Percentiles rank a stretch among this genome's conserved stretches.
Evolutionary conservation across 2,797 vertebrate species (phyloP).

Genomic region (Todus mexicanus): DNA sequence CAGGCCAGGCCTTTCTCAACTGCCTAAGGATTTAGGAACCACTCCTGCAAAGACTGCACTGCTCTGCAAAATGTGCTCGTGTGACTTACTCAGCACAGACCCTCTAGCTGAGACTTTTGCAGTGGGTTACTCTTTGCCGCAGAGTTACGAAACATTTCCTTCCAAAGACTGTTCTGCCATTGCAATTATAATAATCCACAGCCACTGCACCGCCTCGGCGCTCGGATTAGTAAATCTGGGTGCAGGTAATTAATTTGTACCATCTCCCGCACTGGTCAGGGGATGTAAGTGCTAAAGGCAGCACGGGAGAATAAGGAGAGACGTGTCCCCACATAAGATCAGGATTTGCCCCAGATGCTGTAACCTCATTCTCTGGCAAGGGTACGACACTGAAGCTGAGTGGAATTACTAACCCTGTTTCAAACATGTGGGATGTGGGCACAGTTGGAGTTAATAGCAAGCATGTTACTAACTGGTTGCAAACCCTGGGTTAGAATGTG

Average conservation of each 20-base stretch:
- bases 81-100: not conserved
- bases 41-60: not conserved
- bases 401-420: not conserved
- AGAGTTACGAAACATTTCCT: not conserved
- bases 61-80: rapidly evolving
- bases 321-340: rapidly evolving
- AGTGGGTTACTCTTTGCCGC: not conserved
- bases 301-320: not conserved
- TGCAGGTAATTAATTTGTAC: not conserved
- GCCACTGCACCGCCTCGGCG: not conserved
- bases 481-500: not conserved
- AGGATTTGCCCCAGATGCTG: not conserved
- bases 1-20: too few relatives aligned
- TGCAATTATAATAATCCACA: not conserved
- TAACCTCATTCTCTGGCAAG: not conserved
- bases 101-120: not conserved
- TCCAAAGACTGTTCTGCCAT: not conserved
- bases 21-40: not conserved
- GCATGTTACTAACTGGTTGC: not conserved
- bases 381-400: not conserved
- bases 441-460: not conserved
- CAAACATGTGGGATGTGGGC: not conserved
- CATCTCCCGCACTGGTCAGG: not conserved
- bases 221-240: rapidly evolving
- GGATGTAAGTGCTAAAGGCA: not conserved